Evolutionary conservation across 2,797 vertebrate genomes (phyloP), one percentile per base, ranked within the genome.

Genomic region (Ispidina lecontei): DNA sequence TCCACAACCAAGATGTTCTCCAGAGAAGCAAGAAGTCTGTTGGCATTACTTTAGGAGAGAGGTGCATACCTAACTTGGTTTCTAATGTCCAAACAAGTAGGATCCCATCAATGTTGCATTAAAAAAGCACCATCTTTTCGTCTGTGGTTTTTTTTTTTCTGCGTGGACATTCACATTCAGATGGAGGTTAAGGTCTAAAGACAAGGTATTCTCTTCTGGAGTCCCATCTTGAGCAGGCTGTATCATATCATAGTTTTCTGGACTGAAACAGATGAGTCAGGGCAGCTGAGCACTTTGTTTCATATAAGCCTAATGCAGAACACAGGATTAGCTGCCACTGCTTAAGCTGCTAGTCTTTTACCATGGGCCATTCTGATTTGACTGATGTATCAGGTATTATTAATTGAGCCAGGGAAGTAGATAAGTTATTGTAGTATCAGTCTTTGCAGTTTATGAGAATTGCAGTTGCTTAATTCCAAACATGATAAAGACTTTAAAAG

Each of bases 401-500:
- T 75, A 80, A 87, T 65, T 92, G 91, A 88, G 17, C 39, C 65
- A 81, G 22, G 28, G 28, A 81, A 81, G 41, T 20, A 82, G 87
- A 12, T 52, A 84, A 91, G 73, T 90, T 80, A 79, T 68, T 80
- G 73, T 69, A 90, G 70, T 89, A 91, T 65, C 43, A 0, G 46
- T 80, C 55, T 80, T 56, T 67, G 79, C 41, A 90, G 56, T 47
- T 77, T 63, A 68, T 79, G 76, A 89, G 83, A 87, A 89, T 54
- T 71, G 65, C 25, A 37, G 37, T 67, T 79, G 67, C 77, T 93
- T 91, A 94, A 91, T 83, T 88, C 51, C 46, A 89, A 90, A 83
- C 65, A 89, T 69, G 72, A 92, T 81, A 88, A 91, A 87, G 84
- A 80, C 39, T 69, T 90, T 77, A 74, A 93, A 95, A 90, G 73